Conservation (phyloP, 2,888 invertebrate species). For the Temnothorax unifasciatus region DNA sequence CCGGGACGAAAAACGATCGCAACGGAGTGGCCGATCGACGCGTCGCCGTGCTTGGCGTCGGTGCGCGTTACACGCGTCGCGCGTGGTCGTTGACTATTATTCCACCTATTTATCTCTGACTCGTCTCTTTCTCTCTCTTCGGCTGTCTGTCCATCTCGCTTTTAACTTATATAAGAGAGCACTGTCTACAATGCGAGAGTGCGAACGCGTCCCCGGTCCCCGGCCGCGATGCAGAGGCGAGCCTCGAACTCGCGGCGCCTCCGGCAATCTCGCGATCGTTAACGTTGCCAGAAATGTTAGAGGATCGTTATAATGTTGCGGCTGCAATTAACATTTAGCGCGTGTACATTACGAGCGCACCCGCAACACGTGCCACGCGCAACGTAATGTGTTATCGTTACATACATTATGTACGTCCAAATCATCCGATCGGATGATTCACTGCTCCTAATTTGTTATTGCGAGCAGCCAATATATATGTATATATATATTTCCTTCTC, state of each 20-base stretch:
- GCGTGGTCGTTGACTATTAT: constrained; percentile 41
- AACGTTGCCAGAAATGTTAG: not conserved
- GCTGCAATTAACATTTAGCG: constrained; percentile 17
- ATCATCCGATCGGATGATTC: not conserved
- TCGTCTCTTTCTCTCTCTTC: constrained; percentile 34
- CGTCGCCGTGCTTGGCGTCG: constrained; percentile 13
- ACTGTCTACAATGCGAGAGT: constrained; percentile 51
- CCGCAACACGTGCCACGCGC: not conserved
- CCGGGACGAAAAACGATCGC: not conserved
- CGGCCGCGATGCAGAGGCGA: constrained; percentile 59
- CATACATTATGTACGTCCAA: no score
- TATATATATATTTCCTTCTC: not conserved
- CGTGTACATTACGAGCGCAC: not conserved
- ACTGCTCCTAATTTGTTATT: no score
- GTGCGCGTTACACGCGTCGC: constrained; percentile 1
- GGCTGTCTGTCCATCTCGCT: constrained; percentile 39
- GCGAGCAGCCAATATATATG: not conserved
- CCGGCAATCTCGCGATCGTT: constrained; percentile 20
- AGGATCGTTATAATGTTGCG: not conserved
- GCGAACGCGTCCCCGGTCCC: constrained; percentile 45
- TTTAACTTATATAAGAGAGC: constrained; percentile 60
- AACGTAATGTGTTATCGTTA: not conserved
- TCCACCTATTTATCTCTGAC: constrained; percentile 38
- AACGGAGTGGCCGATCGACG: not conserved
- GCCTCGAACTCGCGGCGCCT: constrained; percentile 41